Base-by-base conservation (phyloP, 2,888 invertebrate genomes). In the Sicus ferrugineus region DNA sequence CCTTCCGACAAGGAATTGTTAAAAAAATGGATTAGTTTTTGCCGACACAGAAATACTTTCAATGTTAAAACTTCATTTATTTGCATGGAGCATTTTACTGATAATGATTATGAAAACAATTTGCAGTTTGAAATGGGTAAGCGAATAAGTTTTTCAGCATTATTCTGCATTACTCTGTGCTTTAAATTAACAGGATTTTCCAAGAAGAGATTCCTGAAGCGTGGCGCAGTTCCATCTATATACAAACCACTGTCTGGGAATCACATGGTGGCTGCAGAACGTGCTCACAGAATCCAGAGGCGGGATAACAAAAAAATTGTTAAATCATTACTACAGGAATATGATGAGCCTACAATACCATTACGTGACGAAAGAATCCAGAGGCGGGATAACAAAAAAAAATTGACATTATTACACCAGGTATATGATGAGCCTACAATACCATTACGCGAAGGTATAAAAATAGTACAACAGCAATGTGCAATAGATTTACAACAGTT, bases 111-210 rank as follows among this genome's bases (percentile, higher is more conserved):
- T 48, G 48, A 48, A 9, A 48, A 48, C 5, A 48, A 4, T n/a
- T n/a, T 54, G 11, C 21, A 54, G 26, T 54, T 23, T 26, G 26
- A 54, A 28, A 23, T 54, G 54, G 54, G 54, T 54, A 26, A 54
- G 26, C 26, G 7, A 54, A 38, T 6, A 11, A 38, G 38, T 38
- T 38, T 11, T 38, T 38, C 38, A 11, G 38, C 11, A 9, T 38
- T 38, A 38, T 38, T 38, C 38, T 38, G 38, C 11, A 38, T 11
- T 38, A 38, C 6, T 38, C 6, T 38, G 38, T 38, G 38, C 38
- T 38, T 38, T n/a, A 38, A 38, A 38, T 38, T 38, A 11, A 9
- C 7, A 38, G 38, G 38, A 38, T 38, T 38, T 38, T 6, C 38
- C 38, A 38, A 38, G 38, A 9, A 38, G 6, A 38, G 38, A 38